Base-by-base conservation (phyloP, 2,797 vertebrate species). In the Nannoperca australis region DNA sequence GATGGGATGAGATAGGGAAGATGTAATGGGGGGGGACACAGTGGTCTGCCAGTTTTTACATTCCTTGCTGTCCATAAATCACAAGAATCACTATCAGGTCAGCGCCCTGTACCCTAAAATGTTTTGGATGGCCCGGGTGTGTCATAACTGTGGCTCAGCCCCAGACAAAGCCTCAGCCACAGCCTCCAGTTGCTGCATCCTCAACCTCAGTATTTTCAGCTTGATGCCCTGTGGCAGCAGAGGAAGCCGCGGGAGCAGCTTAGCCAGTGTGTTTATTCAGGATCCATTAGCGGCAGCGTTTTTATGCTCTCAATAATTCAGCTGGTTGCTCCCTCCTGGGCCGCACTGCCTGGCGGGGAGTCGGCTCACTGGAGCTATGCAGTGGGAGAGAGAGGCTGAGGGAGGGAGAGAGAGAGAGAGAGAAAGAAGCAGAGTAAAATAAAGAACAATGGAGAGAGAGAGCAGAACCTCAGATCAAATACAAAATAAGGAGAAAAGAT, bases 221-320 rank as follows among this genome's bases (percentile, higher is more conserved):
- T 54, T 81, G 82, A 92, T 89, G 84, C 89, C 91, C 88, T 53
- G 70, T 86, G 91, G 89, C 87, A 88, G 88, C 79, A 68, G 74
- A 83, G 81, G 90, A 89, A 85, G 89, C 92, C 78, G 72, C 70
- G 58, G 88, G 85, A 87, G 86, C 86, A 91, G 89, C 89, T 92
- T 87, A 91, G 86, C 87, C 89, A 79, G 83, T 85, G 90, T 95
- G 93, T 95, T 95, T 95, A 94, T 94, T 95, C 94, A 92, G 93
- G 86, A 92, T 93, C 94, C 94, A 95, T 95, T 95, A 95, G 91
- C 87, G 72, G 84, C 88, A 89, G 90, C 85, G 84, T 95, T 95
- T 95, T 94, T 94, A 92, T 92, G 86, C 91, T 91, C 90, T 95
- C 93, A 95, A 95, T 95, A 95, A 95, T 95, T 95, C 92, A 94